A percentile compares a stretch with the other conserved stretches of the same genome.
Evolutionary conservation across 2,113 vertebrate species (phyloP).

Genomic region (Meleagris gallopavo): DNA sequence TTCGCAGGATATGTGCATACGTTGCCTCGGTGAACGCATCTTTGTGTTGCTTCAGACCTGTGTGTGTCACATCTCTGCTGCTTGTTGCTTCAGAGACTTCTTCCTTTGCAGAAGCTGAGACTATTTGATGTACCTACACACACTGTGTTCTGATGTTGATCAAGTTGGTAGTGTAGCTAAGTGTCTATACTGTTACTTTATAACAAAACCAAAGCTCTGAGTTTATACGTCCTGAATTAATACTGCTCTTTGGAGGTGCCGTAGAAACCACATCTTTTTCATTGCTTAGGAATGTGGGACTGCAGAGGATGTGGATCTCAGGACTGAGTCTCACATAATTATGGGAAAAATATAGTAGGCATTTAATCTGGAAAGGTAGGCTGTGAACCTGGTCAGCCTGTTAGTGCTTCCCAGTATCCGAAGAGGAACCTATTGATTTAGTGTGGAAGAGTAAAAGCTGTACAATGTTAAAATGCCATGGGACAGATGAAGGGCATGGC

Average conservation of each 20-base stretch:
- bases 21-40: not conserved
- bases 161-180: not conserved
- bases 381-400: not conserved
- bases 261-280: not conserved
- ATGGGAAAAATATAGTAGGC: not conserved
- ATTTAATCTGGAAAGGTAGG: not conserved
- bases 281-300: not conserved
- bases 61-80: not conserved
- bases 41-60: not conserved
- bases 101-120: not conserved
- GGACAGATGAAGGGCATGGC: not conserved
- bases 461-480: not conserved
- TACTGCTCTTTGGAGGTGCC: not conserved
- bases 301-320: not conserved
- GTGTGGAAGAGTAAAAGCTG: not conserved
- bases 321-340: not conserved
- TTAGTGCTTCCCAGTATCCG: not conserved
- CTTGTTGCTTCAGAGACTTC: not conserved
- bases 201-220: not conserved
- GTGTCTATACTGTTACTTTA: not conserved
- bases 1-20: not conserved
- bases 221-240: not conserved
- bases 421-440: not conserved
- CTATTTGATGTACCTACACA: rapidly evolving
- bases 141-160: not conserved